A percentile compares a stretch with the other conserved stretches of the same genome.
These are phyloP conservation scores for Calliphora vomitoria DNA, from an alignment of 2,888 invertebrate species.

Conservation along the genomic window DNA sequence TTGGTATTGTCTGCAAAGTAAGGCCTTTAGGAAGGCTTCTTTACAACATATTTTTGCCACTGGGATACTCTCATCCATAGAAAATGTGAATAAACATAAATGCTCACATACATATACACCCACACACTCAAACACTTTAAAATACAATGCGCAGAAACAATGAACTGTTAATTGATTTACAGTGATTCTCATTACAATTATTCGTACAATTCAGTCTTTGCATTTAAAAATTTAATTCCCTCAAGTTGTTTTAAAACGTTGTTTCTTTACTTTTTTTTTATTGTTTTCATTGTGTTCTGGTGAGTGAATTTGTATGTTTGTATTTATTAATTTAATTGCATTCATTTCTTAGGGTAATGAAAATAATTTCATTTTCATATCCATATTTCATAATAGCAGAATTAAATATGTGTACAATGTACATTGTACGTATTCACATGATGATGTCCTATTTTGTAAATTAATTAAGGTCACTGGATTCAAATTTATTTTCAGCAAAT, in stretches of 20 bases:
- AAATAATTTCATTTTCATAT: not conserved
- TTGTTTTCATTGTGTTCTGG: not conserved
- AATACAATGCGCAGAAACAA: conserved; percentile 29
- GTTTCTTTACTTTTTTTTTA: not conserved
- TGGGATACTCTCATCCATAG: not conserved
- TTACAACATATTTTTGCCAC: no score
- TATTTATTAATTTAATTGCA: conserved; percentile 1
- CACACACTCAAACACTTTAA: not conserved
- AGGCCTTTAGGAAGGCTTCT: no score
- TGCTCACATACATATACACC: not conserved
- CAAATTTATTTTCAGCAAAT: no score
- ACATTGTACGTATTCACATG: no score
- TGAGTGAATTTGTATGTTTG: not conserved
- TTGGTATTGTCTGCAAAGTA: no score
- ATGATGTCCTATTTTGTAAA: no score
- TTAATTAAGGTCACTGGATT: no score
- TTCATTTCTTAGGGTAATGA: not conserved
- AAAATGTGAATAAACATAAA: not conserved
- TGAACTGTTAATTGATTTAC: conserved; percentile 28
- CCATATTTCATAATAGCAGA: not conserved
- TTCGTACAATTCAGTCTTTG: not conserved
- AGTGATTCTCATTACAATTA: conserved; percentile 12
- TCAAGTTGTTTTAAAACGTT: conserved; percentile 17
- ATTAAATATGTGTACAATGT: not conserved
- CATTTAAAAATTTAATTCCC: conserved; percentile 22